Base-by-base conservation (phyloP, 2,113 vertebrate species). In the Numida meleagris region DNA sequence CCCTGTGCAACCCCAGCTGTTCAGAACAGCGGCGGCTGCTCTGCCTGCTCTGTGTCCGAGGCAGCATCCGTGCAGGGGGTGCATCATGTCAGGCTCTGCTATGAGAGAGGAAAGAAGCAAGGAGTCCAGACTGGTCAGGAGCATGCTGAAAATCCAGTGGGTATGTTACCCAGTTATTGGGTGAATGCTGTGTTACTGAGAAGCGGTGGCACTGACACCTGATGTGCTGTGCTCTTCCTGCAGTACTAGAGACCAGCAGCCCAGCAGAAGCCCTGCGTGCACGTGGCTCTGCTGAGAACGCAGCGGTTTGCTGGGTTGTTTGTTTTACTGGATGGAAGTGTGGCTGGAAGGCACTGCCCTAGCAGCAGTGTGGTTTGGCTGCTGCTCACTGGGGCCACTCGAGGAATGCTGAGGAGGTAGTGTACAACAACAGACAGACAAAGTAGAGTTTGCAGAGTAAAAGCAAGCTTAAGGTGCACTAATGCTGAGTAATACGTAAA, bases 1-100 rank as follows among this genome's bases (percentile, higher is more conserved):
- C 50, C n/a, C 79, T 19, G 15, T 0, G 0, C 38, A 23, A 23
- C 72, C 21, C 0, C 2, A 34, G 36, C 38, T 21, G 4, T 43
- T 82, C 29, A 40, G 67, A 59, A 29, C 70, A 15, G 29, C 36
- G 24, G n/a, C 3, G 2, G 3, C n/a, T 3, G 4, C 68, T 72
- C 58, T 23, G 40, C n/a, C 15, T 36, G 19, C 43, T 74, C 67
- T 14, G 0, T 3, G 0, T 31, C 48, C 36, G 24, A 82, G 65
- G 31, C 25, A 23, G 24, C 16, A 42, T 46, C 46, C 3, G 0
- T 20, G 36, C n/a, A 45, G 20, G 17, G 23, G 10, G 10, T 31
- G 42, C 46, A 40, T 14, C 80, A 33, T 34, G 12, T 40, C 59
- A 24, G 62, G 10, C 40, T 59, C 33, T 4, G 19, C 67, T 43